Conservation (phyloP, 1,140 invertebrate genomes). For the Caerostris extrusa region DNA sequence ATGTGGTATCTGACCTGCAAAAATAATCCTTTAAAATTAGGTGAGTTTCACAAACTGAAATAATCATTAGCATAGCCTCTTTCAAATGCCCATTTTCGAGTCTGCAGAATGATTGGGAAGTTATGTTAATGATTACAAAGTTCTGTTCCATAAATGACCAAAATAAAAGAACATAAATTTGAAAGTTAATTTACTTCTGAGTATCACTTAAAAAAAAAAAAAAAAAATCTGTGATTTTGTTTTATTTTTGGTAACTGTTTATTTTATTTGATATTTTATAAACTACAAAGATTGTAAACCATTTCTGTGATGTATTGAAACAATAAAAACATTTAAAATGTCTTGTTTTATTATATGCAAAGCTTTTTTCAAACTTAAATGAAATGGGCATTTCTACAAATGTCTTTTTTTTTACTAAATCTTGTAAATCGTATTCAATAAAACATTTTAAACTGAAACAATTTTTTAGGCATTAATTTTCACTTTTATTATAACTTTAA, state of each 20-base stretch:
- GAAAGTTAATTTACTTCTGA: not conserved
- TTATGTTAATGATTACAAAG: not conserved
- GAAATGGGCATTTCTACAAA: too few relatives aligned
- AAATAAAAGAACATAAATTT: not conserved
- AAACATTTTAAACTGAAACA: too few relatives aligned
- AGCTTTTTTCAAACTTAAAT: too few relatives aligned
- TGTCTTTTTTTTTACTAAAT: too few relatives aligned
- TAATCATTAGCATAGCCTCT: not conserved
- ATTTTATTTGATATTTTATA: not conserved
- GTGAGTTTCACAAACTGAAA: conserved; percentile 63
- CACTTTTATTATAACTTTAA: too few relatives aligned
- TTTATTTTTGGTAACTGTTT: not conserved
- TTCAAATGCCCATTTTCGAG: not conserved
- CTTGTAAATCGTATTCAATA: too few relatives aligned
- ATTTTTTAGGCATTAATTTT: too few relatives aligned
- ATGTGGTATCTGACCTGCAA: conserved; percentile 80
- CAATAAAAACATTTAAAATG: conserved; percentile 1
- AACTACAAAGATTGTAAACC: not conserved
- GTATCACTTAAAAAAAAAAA: not conserved
- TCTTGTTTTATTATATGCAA: not conserved
- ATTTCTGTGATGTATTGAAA: not conserved
- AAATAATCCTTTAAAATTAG: conserved; percentile 79
- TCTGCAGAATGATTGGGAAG: not conserved
- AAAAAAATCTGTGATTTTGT: not conserved
- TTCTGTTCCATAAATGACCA: not conserved